These are phyloP conservation scores for Drosophila littoralis DNA, from an alignment of 1,140 invertebrate genomes.

Conservation along the genomic window DNA sequence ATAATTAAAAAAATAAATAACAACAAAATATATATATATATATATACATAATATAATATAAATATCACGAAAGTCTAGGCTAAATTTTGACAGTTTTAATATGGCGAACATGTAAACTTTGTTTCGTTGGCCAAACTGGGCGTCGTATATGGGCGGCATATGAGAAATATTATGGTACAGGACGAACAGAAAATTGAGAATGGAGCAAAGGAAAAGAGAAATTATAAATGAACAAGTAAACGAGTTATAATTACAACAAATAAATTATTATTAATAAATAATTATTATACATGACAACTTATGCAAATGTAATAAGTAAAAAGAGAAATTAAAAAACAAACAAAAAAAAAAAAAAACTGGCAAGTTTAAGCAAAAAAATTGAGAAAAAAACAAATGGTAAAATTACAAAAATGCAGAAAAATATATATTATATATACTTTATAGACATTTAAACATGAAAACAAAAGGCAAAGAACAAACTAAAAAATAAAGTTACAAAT, in stretches of 20 bases:
- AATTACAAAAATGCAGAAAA: slow-evolving; percentile 63
- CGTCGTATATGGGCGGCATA: slow-evolving; percentile 62
- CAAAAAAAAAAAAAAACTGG: slow-evolving; percentile 44
- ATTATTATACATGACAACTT: slow-evolving; percentile 79
- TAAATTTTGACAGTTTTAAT: slow-evolving; percentile 63
- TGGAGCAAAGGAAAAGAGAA: slow-evolving; percentile 15
- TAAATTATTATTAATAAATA: slow-evolving; percentile 81
- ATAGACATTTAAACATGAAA: slow-evolving; percentile 84
- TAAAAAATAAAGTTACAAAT: slow-evolving; percentile 84
- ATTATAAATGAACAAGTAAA: slow-evolving; percentile 58
- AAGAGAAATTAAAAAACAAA: slow-evolving; percentile 58
- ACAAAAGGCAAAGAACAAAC: slow-evolving; percentile 73
- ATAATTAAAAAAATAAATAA: slow-evolving; percentile 27
- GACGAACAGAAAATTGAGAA: slow-evolving; percentile 37
- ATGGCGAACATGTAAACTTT: slow-evolving; percentile 68
- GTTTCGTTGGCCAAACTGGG: slow-evolving; percentile 73
- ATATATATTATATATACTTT: slow-evolving; percentile 84
- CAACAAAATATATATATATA: slow-evolving; percentile 17
- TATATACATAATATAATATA: slow-evolving; percentile 33
- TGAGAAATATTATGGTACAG: slow-evolving; percentile 25
- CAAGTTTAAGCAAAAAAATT: slow-evolving; percentile 59
- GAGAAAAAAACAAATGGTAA: slow-evolving; percentile 44
- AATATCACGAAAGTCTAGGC: slow-evolving; percentile 56
- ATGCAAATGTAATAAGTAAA: slow-evolving; percentile 77
- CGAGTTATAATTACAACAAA: slow-evolving; percentile 79